Evolutionary conservation across 2,113 vertebrate species (phyloP), one percentile per base, ranked within the genome.

Genomic region (Oplegnathus fasciatus): DNA sequence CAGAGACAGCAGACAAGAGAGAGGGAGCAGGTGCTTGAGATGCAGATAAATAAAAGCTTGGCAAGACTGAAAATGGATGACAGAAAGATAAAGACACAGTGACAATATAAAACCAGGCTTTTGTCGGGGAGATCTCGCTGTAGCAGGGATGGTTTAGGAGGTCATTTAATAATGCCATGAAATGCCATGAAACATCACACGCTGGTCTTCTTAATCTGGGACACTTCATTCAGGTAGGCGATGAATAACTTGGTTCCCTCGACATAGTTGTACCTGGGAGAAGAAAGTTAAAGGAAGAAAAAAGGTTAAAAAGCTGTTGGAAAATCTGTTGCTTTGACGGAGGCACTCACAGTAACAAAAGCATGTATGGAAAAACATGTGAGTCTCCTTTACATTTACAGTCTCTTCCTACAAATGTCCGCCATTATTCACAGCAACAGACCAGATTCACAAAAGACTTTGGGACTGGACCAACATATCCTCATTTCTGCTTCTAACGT

Each of bases 191-290:
- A 57, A n/a, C 50, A 30, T 94, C 79, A 94, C 78, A 92, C 89
- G 13, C 50, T 74, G 7, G 68, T 78, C 77, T 73, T 90, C 34
- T 86, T 83, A 26, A 96, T 93, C 71, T 94, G 82, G 55, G 94
- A 89, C 3, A 96, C 95, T 88, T 96, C 95, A 34, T 96, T 79
- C 69, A 96, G 91, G 89, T 88, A 96, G 48, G 94, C 73, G 9
- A 95, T 89, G 70, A 96, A 96, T 78, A 96, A 88, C 87, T 96
- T 96, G 80, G 95, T 96, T 74, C 96, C 96, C 28, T 96, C 95
- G 0, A 96, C 93, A 26, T 96, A 96, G 89, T 96, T 96, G 86
- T 95, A 95, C 75, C 96, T 96, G 84, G 1, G 9, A 85, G 30
- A 9, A 30, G 44, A 62, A 20, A 42, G 26, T 50, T 24, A 5